Percentiles rank a stretch among this genome's conserved stretches.
phyloP scores from a whole-genome alignment of 1,140 invertebrate genomes.

The Oreohelix idahoensis region DNA sequence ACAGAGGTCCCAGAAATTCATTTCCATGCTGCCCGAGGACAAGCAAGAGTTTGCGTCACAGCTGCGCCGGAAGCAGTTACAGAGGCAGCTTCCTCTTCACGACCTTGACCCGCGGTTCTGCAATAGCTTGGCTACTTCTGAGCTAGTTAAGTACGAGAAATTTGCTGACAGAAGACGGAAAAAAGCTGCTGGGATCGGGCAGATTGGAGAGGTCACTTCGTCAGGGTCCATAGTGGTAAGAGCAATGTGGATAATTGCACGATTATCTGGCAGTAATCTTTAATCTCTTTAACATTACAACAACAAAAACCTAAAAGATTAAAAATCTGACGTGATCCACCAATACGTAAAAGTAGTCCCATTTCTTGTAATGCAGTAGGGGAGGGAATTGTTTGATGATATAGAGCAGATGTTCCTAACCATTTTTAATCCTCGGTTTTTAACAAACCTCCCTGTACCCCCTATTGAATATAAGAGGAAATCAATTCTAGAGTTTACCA shows the following conservation, averaged over 20 bases:
- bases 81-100: conserved; percentile 95
- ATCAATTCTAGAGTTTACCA: too few species aligned
- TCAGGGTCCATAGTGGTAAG: conserved; percentile 43
- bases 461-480: too few species aligned
- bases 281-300: too few species aligned
- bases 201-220: conserved; percentile 86
- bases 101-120: conserved; percentile 94
- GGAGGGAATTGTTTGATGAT: too few species aligned
- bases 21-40: conserved; percentile 93
- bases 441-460: too few species aligned
- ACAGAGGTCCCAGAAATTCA: conserved; percentile 94
- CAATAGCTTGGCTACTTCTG: conserved; percentile 89
- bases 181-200: conserved; percentile 91
- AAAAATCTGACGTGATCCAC: too few species aligned
- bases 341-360: too few species aligned
- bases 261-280: too few species aligned
- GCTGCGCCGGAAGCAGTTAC: conserved; percentile 91
- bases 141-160: conserved; percentile 85
- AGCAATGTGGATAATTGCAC: not conserved
- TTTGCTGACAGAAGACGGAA: conserved; percentile 82
- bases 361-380: too few species aligned
- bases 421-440: too few species aligned
- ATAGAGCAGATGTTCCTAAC: too few species aligned
- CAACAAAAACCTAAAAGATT: too few species aligned
- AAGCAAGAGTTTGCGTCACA: conserved; percentile 98